A percentile compares a stretch with the other conserved stretches of the same genome.
Evolutionary conservation across 2,888 invertebrate species (phyloP).

Genomic region (Andrena trimmerana): DNA sequence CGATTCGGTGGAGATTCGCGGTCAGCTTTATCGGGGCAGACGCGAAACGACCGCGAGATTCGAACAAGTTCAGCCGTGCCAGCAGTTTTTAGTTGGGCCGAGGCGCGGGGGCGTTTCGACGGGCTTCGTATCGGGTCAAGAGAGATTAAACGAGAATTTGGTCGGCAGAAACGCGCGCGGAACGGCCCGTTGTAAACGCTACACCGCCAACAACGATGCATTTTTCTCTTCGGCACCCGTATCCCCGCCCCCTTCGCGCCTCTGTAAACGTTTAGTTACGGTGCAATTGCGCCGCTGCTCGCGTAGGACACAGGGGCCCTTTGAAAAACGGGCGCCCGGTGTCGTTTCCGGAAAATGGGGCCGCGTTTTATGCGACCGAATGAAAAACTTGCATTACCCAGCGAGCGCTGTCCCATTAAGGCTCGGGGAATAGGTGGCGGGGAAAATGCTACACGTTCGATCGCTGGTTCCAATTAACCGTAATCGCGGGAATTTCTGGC

Average conservation of each 20-base stretch:
- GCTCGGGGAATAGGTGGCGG: background rate
- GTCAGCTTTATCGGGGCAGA: slow-evolving; percentile 3
- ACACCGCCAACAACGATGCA: slow-evolving; percentile 56
- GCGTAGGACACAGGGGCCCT: slow-evolving; percentile 11
- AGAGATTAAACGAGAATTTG: slow-evolving; percentile 66
- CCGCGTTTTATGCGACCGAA: slow-evolving; percentile 26
- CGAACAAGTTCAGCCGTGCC: slow-evolving; percentile 10
- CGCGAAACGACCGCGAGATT: background rate
- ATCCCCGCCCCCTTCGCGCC: background rate
- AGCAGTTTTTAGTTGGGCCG: slow-evolving; percentile 13
- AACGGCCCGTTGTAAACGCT: slow-evolving; percentile 50
- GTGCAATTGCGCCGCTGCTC: slow-evolving; percentile 35
- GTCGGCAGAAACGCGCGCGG: slow-evolving; percentile 38
- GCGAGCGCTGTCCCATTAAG: slow-evolving; percentile 8
- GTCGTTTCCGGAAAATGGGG: slow-evolving; percentile 20
- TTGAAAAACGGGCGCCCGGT: slow-evolving; percentile 35
- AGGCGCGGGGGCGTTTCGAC: slow-evolving; percentile 42
- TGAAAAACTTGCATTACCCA: slow-evolving; percentile 8
- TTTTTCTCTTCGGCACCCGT: slow-evolving; percentile 50
- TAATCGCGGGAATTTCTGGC: background rate
- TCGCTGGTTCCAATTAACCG: slow-evolving; percentile 15
- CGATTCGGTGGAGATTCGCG: slow-evolving; percentile 1
- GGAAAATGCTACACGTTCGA: background rate
- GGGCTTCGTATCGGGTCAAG: slow-evolving; percentile 55
- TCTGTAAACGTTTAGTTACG: slow-evolving; percentile 57